A percentile compares a stretch with the other conserved stretches of the same genome.
Conservation (phyloP, 2,888 invertebrate species). For the Parthenolecanium corni region DNA sequence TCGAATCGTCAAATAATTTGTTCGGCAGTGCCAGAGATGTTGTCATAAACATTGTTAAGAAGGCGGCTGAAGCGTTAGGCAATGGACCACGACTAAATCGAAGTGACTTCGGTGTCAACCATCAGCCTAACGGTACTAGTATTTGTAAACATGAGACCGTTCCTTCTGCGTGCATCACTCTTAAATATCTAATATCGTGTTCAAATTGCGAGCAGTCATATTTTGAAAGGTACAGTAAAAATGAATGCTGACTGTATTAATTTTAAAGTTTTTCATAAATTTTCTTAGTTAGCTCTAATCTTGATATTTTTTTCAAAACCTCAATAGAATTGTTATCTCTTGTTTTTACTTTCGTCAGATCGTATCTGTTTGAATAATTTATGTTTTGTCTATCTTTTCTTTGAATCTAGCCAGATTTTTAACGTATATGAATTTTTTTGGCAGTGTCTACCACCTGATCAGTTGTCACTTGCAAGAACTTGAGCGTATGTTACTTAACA, state of each 20-base stretch:
- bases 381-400: too few relatives aligned
- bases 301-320: too few relatives aligned
- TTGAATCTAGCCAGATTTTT: too few relatives aligned
- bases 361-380: too few relatives aligned
- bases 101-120: background rate
- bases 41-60: conserved; percentile 82
- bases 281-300: too few relatives aligned
- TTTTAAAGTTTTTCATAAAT: too few relatives aligned
- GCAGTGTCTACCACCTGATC: conserved; percentile 50
- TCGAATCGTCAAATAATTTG: conserved; percentile 50
- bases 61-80: conserved; percentile 74
- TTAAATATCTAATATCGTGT: conserved; percentile 61
- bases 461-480: conserved; percentile 56
- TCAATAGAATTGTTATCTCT: too few relatives aligned
- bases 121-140: background rate
- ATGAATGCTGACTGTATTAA: too few relatives aligned
- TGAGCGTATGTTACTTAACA: conserved; percentile 48
- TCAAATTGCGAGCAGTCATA: conserved; percentile 59
- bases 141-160: background rate
- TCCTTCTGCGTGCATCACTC: conserved; percentile 49
- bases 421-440: background rate
- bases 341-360: too few relatives aligned
- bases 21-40: conserved; percentile 82
- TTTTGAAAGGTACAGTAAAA: conserved; percentile 42
- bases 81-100: conserved; percentile 41